Evolutionary conservation across 2,797 vertebrate species (phyloP), one percentile per base, ranked within the genome.

Genomic region (Glossophaga mutica): DNA sequence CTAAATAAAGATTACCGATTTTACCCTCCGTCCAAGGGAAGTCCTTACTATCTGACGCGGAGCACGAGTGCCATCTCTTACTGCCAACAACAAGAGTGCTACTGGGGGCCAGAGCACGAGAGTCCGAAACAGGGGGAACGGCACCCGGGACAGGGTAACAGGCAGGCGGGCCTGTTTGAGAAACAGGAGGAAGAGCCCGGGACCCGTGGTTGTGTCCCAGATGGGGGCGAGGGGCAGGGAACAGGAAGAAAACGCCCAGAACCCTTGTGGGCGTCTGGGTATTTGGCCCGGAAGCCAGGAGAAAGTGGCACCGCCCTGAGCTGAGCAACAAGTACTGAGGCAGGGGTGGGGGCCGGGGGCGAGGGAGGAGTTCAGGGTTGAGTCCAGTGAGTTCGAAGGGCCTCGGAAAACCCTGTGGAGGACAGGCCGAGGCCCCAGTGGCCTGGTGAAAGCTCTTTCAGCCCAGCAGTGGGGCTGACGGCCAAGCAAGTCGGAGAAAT

Each of bases 141-240:
- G 74, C 0, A 5, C 18, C 19, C 24, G 3, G 73, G 34, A 44
- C 8, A 5, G 57, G 22, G 15, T 0, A 9, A 39, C 0, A 9
- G 46, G 12, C 7, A 26, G 44, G 15, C 0, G 26, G 29, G 42
- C 14, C 0, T 0, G n/a, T 7, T 6, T 12, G 59, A 15, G n/a
- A 50, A 50, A 65, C 14, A 70, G 6, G 39, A 94, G 10, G 52
- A 87, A 19, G 32, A 32, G 6, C 39, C 7, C 5, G 16, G 50
- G 89, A 65, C n/a, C 16, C 0, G 0, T 0, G 29, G 39, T 0
- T 5, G 5, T 0, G 11, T 8, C 24, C 16, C 4, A 7, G 22
- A 5, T 24, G 21, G 1, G 7, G 67, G 9, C 0, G 5, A 21
- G 21, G 15, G 10, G 1, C 0, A 3, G 32, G 2, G 24, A 50